Conservation (phyloP, 2,888 invertebrate species). For the Anthrax anthrax region DNA sequence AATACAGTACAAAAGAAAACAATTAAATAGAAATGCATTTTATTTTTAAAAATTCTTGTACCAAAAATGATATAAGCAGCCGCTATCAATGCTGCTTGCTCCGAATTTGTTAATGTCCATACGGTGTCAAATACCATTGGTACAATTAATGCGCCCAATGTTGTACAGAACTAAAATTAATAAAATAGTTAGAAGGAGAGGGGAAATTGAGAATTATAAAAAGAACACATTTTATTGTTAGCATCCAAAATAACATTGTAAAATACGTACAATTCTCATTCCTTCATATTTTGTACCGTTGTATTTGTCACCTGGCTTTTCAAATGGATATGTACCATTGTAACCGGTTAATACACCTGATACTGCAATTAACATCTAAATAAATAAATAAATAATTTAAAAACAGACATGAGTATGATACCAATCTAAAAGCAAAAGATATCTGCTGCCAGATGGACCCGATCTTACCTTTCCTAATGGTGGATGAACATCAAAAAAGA, state of each 20-base stretch:
- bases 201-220: neutral
- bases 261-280: conserved; percentile 69
- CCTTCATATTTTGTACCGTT: conserved; percentile 77
- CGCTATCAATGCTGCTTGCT: conserved; percentile 64
- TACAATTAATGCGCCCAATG: conserved; percentile 70
- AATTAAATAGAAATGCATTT: neutral
- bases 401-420: neutral
- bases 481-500: conserved; percentile 97
- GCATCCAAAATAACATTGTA: neutral
- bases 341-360: conserved; percentile 87
- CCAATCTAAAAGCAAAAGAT: neutral
- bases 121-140: conserved; percentile 77
- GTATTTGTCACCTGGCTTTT: conserved; percentile 92
- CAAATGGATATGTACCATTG: conserved; percentile 86
- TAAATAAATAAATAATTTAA: conserved; percentile 16
- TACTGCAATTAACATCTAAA: conserved; percentile 84
- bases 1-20: too few relatives aligned
- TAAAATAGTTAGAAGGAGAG: neutral
- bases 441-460: too few relatives aligned
- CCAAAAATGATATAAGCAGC: conserved; percentile 75
- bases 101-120: conserved; percentile 76
- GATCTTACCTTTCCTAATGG: conserved; percentile 78
- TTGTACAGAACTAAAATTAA: conserved; percentile 70
- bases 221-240: neutral
- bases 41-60: too few relatives aligned